Evolutionary conservation across 2,113 vertebrate genomes (phyloP).

Genomic region (Oceanites oceanicus): DNA sequence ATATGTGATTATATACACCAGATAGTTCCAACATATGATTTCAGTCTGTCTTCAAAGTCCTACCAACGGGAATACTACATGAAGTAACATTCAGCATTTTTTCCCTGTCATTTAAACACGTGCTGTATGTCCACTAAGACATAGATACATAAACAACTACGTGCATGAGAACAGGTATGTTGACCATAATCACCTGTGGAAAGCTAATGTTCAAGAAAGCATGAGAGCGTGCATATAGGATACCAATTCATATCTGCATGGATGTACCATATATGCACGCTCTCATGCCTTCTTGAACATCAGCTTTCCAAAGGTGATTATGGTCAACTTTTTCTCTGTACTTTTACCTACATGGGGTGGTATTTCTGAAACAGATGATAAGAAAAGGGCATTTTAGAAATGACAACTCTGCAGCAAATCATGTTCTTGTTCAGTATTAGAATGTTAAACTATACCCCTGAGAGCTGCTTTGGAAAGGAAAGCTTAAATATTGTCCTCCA

Average conservation of each 20-base stretch:
- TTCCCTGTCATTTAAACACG: neutral
- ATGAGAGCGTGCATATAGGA: too few relatives aligned
- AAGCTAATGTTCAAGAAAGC: too few relatives aligned
- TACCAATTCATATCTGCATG: neutral
- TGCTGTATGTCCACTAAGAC: neutral
- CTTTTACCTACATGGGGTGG: neutral
- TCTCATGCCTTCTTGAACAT: neutral
- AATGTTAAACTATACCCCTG: neutral
- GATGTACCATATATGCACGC: neutral
- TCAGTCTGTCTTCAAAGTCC: neutral
- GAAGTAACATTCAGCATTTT: neutral
- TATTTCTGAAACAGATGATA: neutral
- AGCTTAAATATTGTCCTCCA: conserved; percentile 41
- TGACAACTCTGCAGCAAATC: neutral
- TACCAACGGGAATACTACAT: accelerated
- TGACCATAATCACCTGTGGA: too few relatives aligned
- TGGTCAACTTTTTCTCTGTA: neutral
- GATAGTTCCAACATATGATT: neutral
- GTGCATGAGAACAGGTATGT: neutral
- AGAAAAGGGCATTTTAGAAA: neutral
- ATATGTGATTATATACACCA: neutral
- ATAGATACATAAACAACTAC: neutral
- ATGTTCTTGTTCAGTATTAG: neutral
- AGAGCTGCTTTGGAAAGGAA: conserved; percentile 29
- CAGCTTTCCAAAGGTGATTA: neutral